Conservation (phyloP, 2,888 invertebrate genomes). For the Brachylomia viminalis region DNA sequence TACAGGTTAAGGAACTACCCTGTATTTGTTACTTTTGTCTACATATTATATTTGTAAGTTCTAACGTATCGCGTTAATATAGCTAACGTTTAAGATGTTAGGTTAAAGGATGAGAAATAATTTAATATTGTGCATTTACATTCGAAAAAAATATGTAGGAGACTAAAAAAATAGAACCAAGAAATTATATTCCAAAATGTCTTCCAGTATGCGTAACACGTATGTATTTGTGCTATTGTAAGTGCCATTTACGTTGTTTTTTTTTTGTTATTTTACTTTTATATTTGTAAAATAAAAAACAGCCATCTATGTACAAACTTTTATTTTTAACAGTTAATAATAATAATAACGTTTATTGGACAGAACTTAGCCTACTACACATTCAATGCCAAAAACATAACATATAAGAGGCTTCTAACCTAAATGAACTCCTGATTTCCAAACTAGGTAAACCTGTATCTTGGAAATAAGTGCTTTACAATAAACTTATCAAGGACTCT, state of each 20-base stretch:
- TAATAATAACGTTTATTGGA: no score
- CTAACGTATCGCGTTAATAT: slow-evolving; percentile 11
- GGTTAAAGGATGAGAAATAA: slow-evolving; percentile 5
- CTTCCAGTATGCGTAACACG: slow-evolving; percentile 49
- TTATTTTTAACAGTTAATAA: slow-evolving; percentile 83
- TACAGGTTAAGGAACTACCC: background rate
- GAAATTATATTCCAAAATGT: slow-evolving; percentile 46
- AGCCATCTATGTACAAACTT: slow-evolving; percentile 73
- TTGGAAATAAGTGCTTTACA: no score
- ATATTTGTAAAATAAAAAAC: slow-evolving; percentile 43
- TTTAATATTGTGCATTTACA: slow-evolving; percentile 36
- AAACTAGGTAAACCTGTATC: no score
- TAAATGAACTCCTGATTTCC: no score
- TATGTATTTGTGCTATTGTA: slow-evolving; percentile 26
- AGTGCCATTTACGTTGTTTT: slow-evolving; percentile 47
- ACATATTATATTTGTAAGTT: slow-evolving; percentile 9
- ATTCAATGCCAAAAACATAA: no score
- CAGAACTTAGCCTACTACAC: no score
- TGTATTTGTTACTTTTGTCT: slow-evolving; percentile 1
- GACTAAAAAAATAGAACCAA: slow-evolving; percentile 14
- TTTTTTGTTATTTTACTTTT: slow-evolving; percentile 13
- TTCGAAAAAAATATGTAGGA: background rate
- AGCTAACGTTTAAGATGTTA: slow-evolving; percentile 34
- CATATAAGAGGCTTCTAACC: no score
- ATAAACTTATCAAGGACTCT: no score